Conservation (phyloP, 2,888 invertebrate genomes). For the Conus canariensis region DNA sequence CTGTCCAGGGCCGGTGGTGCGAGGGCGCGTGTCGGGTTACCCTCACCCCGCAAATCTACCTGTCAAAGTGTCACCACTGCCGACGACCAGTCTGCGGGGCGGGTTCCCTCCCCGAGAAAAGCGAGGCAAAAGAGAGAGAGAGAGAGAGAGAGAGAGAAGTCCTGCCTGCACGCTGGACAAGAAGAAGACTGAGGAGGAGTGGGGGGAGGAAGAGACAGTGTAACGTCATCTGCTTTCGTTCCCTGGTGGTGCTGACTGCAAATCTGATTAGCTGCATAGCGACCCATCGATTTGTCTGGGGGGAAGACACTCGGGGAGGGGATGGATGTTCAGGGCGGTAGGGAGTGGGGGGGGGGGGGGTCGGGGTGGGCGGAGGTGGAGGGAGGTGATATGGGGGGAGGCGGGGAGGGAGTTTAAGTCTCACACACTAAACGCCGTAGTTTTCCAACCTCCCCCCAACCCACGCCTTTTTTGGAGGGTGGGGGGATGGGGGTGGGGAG, state of each 20-base stretch:
- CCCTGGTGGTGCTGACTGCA: background rate
- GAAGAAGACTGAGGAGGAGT: background rate
- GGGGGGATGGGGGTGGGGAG: no score
- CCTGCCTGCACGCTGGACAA: background rate
- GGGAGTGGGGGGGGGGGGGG: background rate
- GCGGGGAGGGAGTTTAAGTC: background rate
- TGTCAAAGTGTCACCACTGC: slow-evolving; percentile 37
- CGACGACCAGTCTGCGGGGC: background rate
- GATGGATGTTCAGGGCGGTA: background rate
- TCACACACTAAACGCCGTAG: no score
- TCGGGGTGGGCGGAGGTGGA: background rate
- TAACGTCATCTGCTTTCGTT: slow-evolving; percentile 9
- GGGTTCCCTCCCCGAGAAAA: background rate
- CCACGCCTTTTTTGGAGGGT: no score
- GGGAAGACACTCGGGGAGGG: background rate
- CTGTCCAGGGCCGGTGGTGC: background rate
- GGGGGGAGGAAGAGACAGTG: background rate
- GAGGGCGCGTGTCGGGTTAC: slow-evolving; percentile 11
- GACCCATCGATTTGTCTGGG: background rate
- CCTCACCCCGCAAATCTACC: slow-evolving; percentile 36
- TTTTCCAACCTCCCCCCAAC: no score
- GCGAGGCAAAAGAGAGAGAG: background rate
- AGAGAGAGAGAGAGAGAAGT: background rate
- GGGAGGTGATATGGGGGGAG: background rate
- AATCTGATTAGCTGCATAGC: background rate